Evolutionary conservation across 2,888 invertebrate genomes (phyloP), one percentile per base, ranked within the genome.

Genomic region (Hedychridium roseum): DNA sequence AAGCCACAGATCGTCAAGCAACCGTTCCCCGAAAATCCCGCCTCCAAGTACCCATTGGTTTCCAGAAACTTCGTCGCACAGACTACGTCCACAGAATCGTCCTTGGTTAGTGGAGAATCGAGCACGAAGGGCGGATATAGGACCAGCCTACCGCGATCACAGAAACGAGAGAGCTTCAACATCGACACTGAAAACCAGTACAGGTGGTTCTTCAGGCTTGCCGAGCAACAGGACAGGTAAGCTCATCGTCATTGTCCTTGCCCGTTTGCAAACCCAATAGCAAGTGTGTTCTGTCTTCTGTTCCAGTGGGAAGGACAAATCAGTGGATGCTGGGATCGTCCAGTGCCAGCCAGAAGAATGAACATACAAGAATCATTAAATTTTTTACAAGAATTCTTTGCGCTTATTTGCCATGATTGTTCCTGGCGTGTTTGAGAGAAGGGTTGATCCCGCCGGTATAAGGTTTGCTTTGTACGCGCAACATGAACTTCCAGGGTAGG

Each of bases 201-300:
- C 16, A 30, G 56, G 1, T 57, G 55, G 49, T 66, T 70, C 34
- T 61, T 63, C 31, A 51, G 41, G 6, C 23, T 42, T 3, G 52
- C 7, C 2, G n/a, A n/a, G n/a, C n/a, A n/a, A n/a, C n/a, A n/a
- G n/a, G n/a, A n/a, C n/a, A n/a, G n/a, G n/a, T n/a, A n/a, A n/a
- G n/a, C n/a, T n/a, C n/a, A n/a, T n/a, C n/a, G n/a, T n/a, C n/a
- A n/a, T n/a, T n/a, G n/a, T n/a, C n/a, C n/a, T n/a, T n/a, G n/a
- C n/a, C n/a, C n/a, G n/a, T n/a, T n/a, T n/a, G n/a, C n/a, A n/a
- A n/a, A n/a, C n/a, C n/a, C 11, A 9, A 23, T 23, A 23, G 23
- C 5, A 23, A 9, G 23, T 23, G 23, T 6, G 23, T 23, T 23
- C 9, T n/a, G n/a, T n/a, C n/a, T n/a, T n/a, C n/a, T n/a, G n/a